A percentile compares a stretch with the other conserved stretches of the same genome.
Evolutionary conservation across 2,888 invertebrate species (phyloP).

Genomic region (Acrobasis repandana): DNA sequence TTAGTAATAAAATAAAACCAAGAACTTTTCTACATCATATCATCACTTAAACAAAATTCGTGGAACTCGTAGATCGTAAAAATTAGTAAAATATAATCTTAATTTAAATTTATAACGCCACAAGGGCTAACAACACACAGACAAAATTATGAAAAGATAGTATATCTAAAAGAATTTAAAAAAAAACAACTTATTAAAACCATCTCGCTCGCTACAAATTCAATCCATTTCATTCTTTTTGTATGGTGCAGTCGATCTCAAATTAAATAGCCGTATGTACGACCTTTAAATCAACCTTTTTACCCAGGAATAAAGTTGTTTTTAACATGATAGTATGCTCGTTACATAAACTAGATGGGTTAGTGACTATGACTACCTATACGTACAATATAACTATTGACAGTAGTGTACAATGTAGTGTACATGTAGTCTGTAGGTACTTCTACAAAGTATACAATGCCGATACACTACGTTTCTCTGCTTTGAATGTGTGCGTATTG

Average conservation of each 20-base stretch:
- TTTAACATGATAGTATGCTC: not conserved
- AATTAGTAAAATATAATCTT: too few relatives aligned
- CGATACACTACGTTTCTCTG: not conserved
- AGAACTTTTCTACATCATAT: too few relatives aligned
- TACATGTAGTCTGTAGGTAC: not conserved
- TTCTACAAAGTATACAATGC: not conserved
- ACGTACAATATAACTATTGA: not conserved
- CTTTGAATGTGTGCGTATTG: conserved; percentile 19
- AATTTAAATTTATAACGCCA: too few relatives aligned
- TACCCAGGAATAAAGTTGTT: not conserved
- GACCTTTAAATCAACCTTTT: not conserved
- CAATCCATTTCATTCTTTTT: not conserved
- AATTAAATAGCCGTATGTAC: not conserved
- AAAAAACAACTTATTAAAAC: not conserved
- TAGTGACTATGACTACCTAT: not conserved
- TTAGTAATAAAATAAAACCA: too few relatives aligned
- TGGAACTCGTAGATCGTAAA: too few relatives aligned
- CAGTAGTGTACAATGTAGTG: not conserved
- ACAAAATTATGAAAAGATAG: not conserved
- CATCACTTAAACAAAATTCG: too few relatives aligned
- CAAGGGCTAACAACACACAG: not conserved
- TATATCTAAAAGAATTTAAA: not conserved
- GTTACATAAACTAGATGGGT: not conserved
- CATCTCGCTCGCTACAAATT: not conserved
- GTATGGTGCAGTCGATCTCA: not conserved